These are phyloP conservation scores for Temnothorax unifasciatus DNA, from an alignment of 2,888 invertebrate genomes.

Conservation along the genomic window DNA sequence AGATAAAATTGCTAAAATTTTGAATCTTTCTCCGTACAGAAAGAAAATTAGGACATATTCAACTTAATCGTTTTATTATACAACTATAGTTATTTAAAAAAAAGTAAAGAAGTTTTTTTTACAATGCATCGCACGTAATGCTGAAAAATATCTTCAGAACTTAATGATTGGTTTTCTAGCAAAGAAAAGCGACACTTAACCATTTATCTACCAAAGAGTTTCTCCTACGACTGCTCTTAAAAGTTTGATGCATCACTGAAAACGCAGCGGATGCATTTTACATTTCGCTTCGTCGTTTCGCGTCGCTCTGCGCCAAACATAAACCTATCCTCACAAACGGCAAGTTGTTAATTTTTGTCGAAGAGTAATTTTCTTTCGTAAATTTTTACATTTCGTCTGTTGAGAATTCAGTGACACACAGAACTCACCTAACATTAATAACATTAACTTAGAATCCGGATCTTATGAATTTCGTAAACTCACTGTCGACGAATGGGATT, in stretches of 20 bases:
- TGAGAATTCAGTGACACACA: not conserved
- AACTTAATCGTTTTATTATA: not conserved
- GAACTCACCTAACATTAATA: not conserved
- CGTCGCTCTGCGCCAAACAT: not conserved
- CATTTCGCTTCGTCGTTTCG: not conserved
- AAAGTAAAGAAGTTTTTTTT: not conserved
- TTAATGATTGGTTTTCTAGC: not conserved
- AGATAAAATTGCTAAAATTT: not conserved
- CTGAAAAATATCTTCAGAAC: not conserved
- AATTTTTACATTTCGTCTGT: not conserved
- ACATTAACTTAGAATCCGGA: not conserved
- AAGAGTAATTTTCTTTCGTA: not conserved
- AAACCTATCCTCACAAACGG: not conserved
- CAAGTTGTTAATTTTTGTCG: not conserved
- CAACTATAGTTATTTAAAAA: not conserved
- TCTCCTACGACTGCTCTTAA: not conserved
- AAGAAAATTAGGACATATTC: not conserved
- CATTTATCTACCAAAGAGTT: conserved; percentile 23
- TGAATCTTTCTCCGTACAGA: not conserved
- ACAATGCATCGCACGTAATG: conserved; percentile 2
- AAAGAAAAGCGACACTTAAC: conserved; percentile 20
- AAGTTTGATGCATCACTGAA: conserved; percentile 10
- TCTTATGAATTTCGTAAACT: not conserved
- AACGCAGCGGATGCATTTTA: not conserved
- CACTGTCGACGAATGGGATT: not conserved